phyloP scores from a whole-genome alignment of 2,113 vertebrate species.

The Typhlomys cinereus region DNA sequence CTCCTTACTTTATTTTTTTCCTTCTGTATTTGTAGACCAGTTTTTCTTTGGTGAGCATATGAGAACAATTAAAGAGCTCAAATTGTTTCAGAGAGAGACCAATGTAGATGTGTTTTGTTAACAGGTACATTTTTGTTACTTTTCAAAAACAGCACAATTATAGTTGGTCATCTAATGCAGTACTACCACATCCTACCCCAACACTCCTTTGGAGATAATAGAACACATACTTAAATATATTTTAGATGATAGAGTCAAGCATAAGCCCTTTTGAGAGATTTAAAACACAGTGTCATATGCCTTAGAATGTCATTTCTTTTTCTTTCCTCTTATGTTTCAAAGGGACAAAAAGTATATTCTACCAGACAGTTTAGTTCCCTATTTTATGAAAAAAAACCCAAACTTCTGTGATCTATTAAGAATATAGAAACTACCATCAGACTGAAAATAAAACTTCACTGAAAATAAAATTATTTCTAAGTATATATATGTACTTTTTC shows the following conservation, averaged over 20 bases:
- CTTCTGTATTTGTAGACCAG: neutral
- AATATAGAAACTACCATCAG: constrained; percentile 27
- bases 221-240: neutral
- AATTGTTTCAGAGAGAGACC: neutral
- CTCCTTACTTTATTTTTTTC: neutral
- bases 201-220: neutral
- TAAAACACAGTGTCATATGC: neutral
- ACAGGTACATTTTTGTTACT: neutral
- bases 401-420: neutral
- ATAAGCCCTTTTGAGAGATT: neutral
- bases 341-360: neutral
- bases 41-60: constrained; percentile 1
- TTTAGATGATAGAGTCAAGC: constrained; percentile 3
- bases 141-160: constrained; percentile 6
- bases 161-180: neutral
- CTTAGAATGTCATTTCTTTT: constrained; percentile 21
- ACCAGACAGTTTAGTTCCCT: neutral
- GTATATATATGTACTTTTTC: constrained; percentile 18
- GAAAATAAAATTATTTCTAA: constrained; percentile 52
- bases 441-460: constrained; percentile 29
- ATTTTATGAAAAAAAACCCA: constrained; percentile 14
- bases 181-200: neutral
- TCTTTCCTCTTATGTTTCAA: constrained; percentile 3
- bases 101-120: neutral
- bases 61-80: neutral